Conservation (phyloP, 2,888 invertebrate genomes). For the Athalia cordata region DNA sequence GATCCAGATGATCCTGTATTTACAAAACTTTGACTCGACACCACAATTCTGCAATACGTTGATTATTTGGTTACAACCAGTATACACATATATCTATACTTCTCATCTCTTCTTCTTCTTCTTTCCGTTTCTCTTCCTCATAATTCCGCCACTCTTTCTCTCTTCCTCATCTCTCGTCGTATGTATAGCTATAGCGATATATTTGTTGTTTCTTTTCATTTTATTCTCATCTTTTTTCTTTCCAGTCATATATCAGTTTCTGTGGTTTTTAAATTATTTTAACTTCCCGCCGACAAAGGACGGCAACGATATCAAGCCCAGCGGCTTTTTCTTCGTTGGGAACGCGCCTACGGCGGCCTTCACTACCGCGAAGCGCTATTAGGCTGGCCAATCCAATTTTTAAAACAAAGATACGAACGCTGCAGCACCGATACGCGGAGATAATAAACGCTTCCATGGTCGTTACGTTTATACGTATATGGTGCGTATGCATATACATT, state of each 20-base stretch:
- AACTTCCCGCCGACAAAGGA: slow-evolving; percentile 55
- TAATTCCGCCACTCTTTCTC: background rate
- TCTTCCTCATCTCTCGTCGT: background rate
- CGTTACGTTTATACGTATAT: background rate
- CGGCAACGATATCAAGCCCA: slow-evolving; percentile 43
- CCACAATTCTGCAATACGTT: slow-evolving; percentile 21
- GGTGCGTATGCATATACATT: background rate
- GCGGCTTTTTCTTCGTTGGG: slow-evolving; percentile 34
- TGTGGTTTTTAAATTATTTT: slow-evolving; percentile 70
- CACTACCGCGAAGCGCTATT: slow-evolving; percentile 8
- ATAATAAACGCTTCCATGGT: slow-evolving; percentile 1
- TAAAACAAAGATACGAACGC: slow-evolving; percentile 34
- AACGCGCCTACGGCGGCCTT: slow-evolving; percentile 32
- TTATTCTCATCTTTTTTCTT: slow-evolving; percentile 15
- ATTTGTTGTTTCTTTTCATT: slow-evolving; percentile 23
- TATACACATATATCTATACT: background rate
- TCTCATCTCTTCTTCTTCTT: background rate
- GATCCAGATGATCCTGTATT: slow-evolving; percentile 19
- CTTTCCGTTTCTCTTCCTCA: slow-evolving; percentile 5
- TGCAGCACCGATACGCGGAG: slow-evolving; percentile 7
- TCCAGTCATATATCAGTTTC: slow-evolving; percentile 65
- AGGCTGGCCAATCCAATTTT: slow-evolving; percentile 34
- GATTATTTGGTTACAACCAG: background rate
- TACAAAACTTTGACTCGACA: slow-evolving; percentile 14
- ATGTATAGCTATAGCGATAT: slow-evolving; percentile 7